Percentiles rank a stretch among this genome's conserved stretches.
These are phyloP conservation scores for Vireo griseus DNA, from an alignment of 2,797 vertebrate genomes.

Conservation along the genomic window DNA sequence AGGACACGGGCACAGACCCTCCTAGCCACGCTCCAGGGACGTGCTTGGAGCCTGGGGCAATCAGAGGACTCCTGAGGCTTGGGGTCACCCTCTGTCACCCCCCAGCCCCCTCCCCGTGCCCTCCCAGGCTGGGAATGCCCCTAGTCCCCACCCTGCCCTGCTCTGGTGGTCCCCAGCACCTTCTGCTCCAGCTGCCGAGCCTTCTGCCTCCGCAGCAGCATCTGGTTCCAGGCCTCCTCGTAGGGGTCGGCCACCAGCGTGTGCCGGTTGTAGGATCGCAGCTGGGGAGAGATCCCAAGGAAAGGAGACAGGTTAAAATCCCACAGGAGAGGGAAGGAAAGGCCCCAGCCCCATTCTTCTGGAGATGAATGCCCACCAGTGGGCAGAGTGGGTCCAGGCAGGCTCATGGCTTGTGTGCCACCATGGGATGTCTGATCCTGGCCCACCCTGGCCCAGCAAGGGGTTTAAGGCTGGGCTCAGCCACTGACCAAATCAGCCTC, in stretches of 20 bases:
- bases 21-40: neutral
- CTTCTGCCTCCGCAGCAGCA: conserved; percentile 86
- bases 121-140: neutral
- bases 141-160: rapidly evolving
- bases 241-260: conserved; percentile 90
- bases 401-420: neutral
- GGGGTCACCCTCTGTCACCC: neutral
- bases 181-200: conserved; percentile 86
- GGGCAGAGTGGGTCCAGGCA: neutral
- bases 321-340: neutral
- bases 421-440: neutral
- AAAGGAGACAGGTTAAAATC: neutral
- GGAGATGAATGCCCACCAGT: neutral
- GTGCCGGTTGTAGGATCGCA: conserved; percentile 96
- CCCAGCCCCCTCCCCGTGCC: neutral
- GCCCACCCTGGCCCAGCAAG: neutral
- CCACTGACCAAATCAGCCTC: neutral
- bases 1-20: rapidly evolving
- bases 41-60: neutral
- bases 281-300: conserved; percentile 66
- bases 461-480: neutral
- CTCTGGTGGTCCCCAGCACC: conserved; percentile 64
- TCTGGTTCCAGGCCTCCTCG: conserved; percentile 88
- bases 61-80: neutral
- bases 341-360: rapidly evolving